phyloP scores from a whole-genome alignment of 2,113 vertebrate genomes.

The Ia io region DNA sequence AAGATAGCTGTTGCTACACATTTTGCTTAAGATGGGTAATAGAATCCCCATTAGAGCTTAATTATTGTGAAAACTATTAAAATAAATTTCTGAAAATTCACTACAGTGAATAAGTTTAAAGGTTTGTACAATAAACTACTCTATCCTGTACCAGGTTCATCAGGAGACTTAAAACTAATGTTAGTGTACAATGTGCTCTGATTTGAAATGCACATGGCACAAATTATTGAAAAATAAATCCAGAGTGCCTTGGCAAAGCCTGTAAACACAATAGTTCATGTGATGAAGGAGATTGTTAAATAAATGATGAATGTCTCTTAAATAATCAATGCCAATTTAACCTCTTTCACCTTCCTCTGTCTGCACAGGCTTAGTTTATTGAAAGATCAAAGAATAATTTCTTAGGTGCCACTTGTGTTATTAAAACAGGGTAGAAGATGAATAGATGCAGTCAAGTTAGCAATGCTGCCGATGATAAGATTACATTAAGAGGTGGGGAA shows the following conservation, averaged over 20 bases:
- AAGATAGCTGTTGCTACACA: not conserved
- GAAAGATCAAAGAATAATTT: conserved; percentile 70
- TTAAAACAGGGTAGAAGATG: conserved; percentile 22
- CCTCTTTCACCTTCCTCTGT: conserved; percentile 49
- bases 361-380: conserved; percentile 63
- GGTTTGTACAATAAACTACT: not conserved
- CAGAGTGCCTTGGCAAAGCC: not conserved
- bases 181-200: not conserved
- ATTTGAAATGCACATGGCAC: conserved; percentile 2
- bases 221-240: conserved; percentile 24
- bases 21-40: not conserved
- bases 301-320: conserved; percentile 60
- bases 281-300: conserved; percentile 40
- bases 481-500: not conserved
- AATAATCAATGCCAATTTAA: conserved; percentile 66
- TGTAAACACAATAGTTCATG: not conserved
- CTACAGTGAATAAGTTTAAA: not conserved
- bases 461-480: not conserved
- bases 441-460: conserved; percentile 22
- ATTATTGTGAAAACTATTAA: not conserved
- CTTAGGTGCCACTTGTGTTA: conserved; percentile 30
- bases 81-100: not conserved
- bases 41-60: not conserved
- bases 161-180: not conserved
- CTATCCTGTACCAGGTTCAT: not conserved